Evolutionary conservation across 2,888 invertebrate genomes (phyloP).

Genomic region (Pyrrhosoma nymphula): DNA sequence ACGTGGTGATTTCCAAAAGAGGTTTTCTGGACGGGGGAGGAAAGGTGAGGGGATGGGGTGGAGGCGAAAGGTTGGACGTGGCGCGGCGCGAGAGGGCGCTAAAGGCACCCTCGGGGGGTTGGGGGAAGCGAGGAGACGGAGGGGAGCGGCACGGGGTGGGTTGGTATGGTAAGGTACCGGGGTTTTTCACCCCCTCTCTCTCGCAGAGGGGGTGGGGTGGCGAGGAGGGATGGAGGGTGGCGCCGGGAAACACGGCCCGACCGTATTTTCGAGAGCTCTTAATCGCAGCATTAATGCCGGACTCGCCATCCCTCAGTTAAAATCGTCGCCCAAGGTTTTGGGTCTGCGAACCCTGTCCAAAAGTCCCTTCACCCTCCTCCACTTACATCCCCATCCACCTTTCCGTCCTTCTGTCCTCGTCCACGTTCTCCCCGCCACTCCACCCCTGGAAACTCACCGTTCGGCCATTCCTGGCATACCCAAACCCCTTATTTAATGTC

Average conservation of each 20-base stretch:
- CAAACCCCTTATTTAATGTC: slow-evolving; percentile 37
- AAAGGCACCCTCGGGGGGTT: neutral
- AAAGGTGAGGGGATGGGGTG: neutral
- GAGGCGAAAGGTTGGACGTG: slow-evolving; percentile 8
- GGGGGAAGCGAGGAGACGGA: too few relatives aligned
- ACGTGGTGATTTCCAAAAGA: slow-evolving; percentile 67
- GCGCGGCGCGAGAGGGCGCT: too few relatives aligned
- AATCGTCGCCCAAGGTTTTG: slow-evolving; percentile 64
- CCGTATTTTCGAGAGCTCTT: slow-evolving; percentile 65
- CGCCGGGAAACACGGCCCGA: slow-evolving; percentile 59
- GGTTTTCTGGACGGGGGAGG: slow-evolving; percentile 43
- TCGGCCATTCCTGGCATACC: slow-evolving; percentile 23
- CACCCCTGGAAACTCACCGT: neutral
- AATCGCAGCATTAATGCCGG: slow-evolving; percentile 64
- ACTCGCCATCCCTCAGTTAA: slow-evolving; percentile 59
- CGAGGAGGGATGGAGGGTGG: neutral
- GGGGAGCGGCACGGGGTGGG: neutral
- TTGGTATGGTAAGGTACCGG: neutral
- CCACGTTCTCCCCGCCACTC: neutral
- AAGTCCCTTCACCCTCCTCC: slow-evolving; percentile 23
- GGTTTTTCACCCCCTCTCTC: neutral
- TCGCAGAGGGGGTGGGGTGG: neutral
- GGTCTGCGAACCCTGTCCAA: slow-evolving; percentile 59
- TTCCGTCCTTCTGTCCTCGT: neutral
- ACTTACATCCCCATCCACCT: slow-evolving; percentile 17